Evolutionary conservation across 2,888 invertebrate genomes (phyloP).

Genomic region (Ectemnius lituratus): DNA sequence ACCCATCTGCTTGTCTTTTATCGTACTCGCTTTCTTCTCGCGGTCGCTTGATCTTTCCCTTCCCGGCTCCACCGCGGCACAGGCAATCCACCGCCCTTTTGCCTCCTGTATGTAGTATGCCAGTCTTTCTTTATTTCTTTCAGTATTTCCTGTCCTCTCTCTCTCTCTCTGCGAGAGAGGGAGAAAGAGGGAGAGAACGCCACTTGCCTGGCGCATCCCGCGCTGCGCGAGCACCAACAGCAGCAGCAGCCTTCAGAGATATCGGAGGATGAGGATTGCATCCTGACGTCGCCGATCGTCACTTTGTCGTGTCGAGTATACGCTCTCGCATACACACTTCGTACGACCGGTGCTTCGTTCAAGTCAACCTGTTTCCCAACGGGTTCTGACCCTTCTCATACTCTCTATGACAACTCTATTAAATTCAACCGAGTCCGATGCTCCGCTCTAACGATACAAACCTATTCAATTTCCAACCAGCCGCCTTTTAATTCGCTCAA

Average conservation of each 20-base stretch:
- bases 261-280: conserved; percentile 37
- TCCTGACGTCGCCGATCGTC: conserved; percentile 62
- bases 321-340: conserved; percentile 28
- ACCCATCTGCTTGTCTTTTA: conserved; percentile 24
- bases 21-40: conserved; percentile 29
- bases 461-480: too few species aligned
- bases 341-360: conserved; percentile 45
- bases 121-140: conserved; percentile 36
- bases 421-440: too few species aligned
- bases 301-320: conserved; percentile 60
- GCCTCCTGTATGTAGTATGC: conserved; percentile 17
- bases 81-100: conserved; percentile 34
- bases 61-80: conserved; percentile 24
- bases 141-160: conserved; percentile 69
- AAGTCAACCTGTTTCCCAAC: too few species aligned
- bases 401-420: too few species aligned
- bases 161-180: conserved; percentile 67
- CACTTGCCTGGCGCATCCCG: conserved; percentile 38
- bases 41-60: conserved; percentile 2
- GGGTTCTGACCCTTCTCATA: too few species aligned
- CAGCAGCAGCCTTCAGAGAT: conserved; percentile 22
- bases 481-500: too few species aligned
- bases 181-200: neutral
- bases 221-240: conserved; percentile 1
- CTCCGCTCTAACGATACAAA: too few species aligned